Base-by-base conservation (phyloP, 37 sponge, comb jelly and placozoan species). In the Eunapius fragilis region DNA sequence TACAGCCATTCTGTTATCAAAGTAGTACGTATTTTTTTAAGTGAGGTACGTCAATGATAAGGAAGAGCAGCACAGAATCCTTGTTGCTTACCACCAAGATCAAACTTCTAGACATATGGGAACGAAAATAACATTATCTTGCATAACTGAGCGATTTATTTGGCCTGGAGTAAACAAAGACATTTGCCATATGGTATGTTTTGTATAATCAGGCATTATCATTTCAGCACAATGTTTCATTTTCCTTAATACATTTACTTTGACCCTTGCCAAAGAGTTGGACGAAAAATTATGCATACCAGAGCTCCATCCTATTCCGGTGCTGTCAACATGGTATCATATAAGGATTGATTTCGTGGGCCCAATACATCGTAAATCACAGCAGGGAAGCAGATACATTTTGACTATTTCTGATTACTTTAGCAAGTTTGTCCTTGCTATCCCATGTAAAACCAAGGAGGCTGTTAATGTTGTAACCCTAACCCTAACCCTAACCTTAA, bases 71-170 rank as follows among this genome's bases (percentile, higher is more conserved):
- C 25, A 36, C 25, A 69, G 67, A 70, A 82, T 70, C 34, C 71
- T 82, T 31, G 34, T 26, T 36, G 70, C 71, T 25, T 82, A 32
- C 82, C 82, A 82, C 72, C 30, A 58, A 35, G 72, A 70, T 70
- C 45, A 33, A 24, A 82, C 82, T 34, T 48, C 82, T 82, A 73
- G 82, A 70, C 82, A 82, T 28, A 17, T 68, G 77, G 85, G 85
- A 34, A 85, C 50, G n/a, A n/a, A n/a, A n/a, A n/a, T n/a, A n/a
- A n/a, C n/a, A n/a, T n/a, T n/a, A n/a, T n/a, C n/a, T n/a, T n/a
- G n/a, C n/a, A n/a, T n/a, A n/a, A n/a, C n/a, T n/a, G n/a, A n/a
- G n/a, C n/a, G n/a, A n/a, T n/a, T n/a, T n/a, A n/a, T n/a, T n/a
- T n/a, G n/a, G n/a, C n/a, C n/a, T n/a, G n/a, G n/a, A n/a, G n/a